Base-by-base conservation (phyloP, 2,113 vertebrate species). In the Triplophysa siluroides region DNA sequence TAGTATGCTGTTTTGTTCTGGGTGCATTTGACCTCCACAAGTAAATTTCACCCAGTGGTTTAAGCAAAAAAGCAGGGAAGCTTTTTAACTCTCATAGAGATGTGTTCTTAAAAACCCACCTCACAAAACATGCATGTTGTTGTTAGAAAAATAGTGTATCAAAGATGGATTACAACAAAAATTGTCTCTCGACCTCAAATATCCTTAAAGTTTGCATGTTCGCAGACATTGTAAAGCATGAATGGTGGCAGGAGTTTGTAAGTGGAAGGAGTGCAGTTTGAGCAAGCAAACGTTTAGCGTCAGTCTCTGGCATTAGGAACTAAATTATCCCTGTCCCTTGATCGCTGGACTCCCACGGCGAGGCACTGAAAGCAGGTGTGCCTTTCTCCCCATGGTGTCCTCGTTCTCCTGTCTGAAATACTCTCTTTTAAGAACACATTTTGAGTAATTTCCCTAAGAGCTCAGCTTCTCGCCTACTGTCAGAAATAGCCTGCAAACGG, bases 371-470 rank as follows among this genome's bases (percentile, higher is more conserved):
- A 70, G 80, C 64, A 69, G 75, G 84, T 56, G 75, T 60, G 45
- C 14, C 47, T 45, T 61, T 56, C 66, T 43, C 76, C 60, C 83
- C 66, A 67, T 70, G 78, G 56, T 58, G 33, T 24, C 72, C 77
- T 80, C 50, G 16, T 56, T 71, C 78, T 66, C 24, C n/a, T 67
- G 61, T 52, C 18, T 54, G 18, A 67, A 61, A 69, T 78, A 73
- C 14, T 52, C 19, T 47, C 68, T 74, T 75, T 75, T 75, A 73
- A 78, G 80, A 83, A 74, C 74, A 78, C 80, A 80, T 74, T 76
- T 68, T 45, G 64, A 78, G 74, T 68, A 69, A 78, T 83, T 84
- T 84, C 52, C 64, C 33, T 54, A 84, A 78, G 77, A 82, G 82
- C 78, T 76, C 78, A 43, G 26, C 70, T 62, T 52, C 78, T 78